Base-by-base conservation (phyloP, 2,888 invertebrate genomes). In the Gryllus longicercus region DNA sequence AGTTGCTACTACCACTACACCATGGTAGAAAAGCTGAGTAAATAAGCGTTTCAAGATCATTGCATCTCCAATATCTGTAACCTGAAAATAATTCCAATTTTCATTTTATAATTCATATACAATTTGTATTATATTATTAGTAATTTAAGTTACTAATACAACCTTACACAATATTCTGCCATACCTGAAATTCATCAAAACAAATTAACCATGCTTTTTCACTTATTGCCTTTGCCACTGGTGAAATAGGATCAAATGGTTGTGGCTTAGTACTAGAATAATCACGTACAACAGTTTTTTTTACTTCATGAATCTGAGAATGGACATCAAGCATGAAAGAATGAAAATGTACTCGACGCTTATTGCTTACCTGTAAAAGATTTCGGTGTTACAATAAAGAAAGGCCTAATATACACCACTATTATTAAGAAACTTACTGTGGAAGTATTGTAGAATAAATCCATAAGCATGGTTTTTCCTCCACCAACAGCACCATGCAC, bases 401-500 rank as follows among this genome's bases (percentile, higher is more conserved):
- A 21, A 76, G 21, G 18, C 16, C 25, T 21, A 23, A 11, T 12
- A n/a, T 14, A 23, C 2, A 76, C 14, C 23, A 23, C 23, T 18
- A 11, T 76, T 14, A 10, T 23, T 23, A 76, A 21, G 51, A n/a
- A 77, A 74, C 81, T 79, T 86, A 91, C 90, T 84, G 90, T 87
- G 86, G 93, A 92, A 85, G 92, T 92, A 84, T 96, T 92, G 89
- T 94, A 96, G 88, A 99, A 99, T 85, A 99, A 88, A 88, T 99
- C 99, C 99, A 99, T 99, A 81, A 99, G 88, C 94, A 99, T 99
- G 11, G 99, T 99, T 90, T 99, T 99, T 76, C 99, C 99, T 84
- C 96, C 96, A 77, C 97, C 96, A 82, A 96, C 96, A 85, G 96
- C 93, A 80, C 97, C 97, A 88, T 94, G 92, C 81, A 97, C 92